phyloP scores from a whole-genome alignment of 2,113 vertebrate species.

The Chaenocephalus aceratus region DNA sequence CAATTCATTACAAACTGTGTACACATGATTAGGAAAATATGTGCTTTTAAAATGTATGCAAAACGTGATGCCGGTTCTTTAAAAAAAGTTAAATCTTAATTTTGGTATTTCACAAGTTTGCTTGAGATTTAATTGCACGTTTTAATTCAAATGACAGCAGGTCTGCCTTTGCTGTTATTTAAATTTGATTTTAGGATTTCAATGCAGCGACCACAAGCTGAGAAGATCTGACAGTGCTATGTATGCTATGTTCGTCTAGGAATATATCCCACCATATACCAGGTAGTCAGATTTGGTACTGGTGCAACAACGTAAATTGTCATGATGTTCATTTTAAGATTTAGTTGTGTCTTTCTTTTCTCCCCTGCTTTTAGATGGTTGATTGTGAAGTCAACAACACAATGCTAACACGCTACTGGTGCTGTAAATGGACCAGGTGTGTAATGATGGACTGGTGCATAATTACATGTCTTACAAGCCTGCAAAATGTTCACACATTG shows the following conservation, averaged over 20 bases:
- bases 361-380: constrained; percentile 18
- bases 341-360: constrained; percentile 19
- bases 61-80: constrained; percentile 30
- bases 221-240: constrained; percentile 9
- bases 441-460: constrained; percentile 39
- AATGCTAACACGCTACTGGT: constrained; percentile 12
- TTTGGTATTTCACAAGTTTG: constrained; percentile 47
- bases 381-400: constrained; percentile 36
- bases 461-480: constrained; percentile 37
- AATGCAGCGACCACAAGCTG: constrained; percentile 33
- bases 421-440: constrained; percentile 47
- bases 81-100: constrained; percentile 30
- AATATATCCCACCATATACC: constrained; percentile 3
- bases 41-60: constrained; percentile 63
- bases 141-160: constrained; percentile 47
- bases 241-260: not conserved
- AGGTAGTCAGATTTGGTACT: not conserved
- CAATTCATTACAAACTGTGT: constrained; percentile 68
- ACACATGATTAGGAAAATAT: constrained; percentile 65
- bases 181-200: constrained; percentile 29
- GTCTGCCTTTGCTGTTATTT: constrained; percentile 22
- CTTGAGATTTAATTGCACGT: constrained; percentile 36
- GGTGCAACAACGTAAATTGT: not conserved
- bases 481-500: constrained; percentile 26
- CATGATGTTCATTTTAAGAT: constrained; percentile 11